Percentiles rank a stretch among this genome's conserved stretches.
Evolutionary conservation across 2,888 invertebrate genomes (phyloP).

Genomic region (Noctua fimbriata): DNA sequence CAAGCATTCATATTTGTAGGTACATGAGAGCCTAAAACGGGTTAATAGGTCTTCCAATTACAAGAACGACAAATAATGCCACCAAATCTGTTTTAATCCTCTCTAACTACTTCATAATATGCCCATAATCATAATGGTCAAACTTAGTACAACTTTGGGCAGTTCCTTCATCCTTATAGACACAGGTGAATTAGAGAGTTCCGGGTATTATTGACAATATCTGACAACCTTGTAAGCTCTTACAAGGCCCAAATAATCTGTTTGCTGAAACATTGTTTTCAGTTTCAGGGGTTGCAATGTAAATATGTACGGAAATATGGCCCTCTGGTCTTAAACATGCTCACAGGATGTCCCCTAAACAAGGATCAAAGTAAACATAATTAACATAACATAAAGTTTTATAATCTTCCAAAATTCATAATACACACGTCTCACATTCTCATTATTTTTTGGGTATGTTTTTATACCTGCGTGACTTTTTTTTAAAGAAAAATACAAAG

Average conservation of each 20-base stretch:
- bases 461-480: neutral
- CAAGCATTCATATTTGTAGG: neutral
- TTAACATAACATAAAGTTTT: constrained; percentile 3
- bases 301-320: constrained; percentile 8
- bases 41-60: neutral
- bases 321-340: neutral
- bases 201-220: constrained; percentile 35
- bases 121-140: neutral
- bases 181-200: constrained; percentile 11
- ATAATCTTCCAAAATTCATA: constrained; percentile 6
- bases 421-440: neutral
- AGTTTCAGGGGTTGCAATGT: constrained; percentile 2
- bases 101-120: neutral
- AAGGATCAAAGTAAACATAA: constrained; percentile 3
- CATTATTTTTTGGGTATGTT: too few species aligned
- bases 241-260: constrained; percentile 37
- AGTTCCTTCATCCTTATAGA: neutral
- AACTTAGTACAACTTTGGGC: neutral
- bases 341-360: constrained; percentile 6
- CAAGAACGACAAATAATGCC: neutral
- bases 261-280: constrained; percentile 34
- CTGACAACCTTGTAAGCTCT: constrained; percentile 17
- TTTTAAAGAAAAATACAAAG: too few species aligned
- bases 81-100: neutral
- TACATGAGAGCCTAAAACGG: neutral